Evolutionary conservation across 2,797 vertebrate species (phyloP).

Genomic region (Acestrorhynchus altus): DNA sequence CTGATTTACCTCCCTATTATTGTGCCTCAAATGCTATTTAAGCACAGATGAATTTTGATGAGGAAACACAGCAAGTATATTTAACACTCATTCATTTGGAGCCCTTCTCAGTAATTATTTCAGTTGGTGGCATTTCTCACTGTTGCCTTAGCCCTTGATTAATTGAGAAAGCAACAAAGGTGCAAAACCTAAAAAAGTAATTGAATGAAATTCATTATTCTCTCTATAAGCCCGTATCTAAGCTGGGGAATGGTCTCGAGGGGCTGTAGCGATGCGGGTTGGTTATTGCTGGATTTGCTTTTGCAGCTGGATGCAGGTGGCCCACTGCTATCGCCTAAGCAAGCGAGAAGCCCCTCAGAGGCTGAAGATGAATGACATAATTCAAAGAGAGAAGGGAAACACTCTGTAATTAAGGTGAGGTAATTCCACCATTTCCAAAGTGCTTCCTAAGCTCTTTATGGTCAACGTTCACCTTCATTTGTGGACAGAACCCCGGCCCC

Average conservation of each 20-base stretch:
- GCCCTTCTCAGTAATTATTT: too few species aligned
- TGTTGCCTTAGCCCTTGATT: too few species aligned
- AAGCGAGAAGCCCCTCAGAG: constrained; percentile 50
- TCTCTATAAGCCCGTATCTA: not conserved
- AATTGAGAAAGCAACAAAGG: too few species aligned
- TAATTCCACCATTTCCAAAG: constrained; percentile 44
- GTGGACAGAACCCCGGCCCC: constrained; percentile 25
- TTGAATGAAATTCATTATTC: not conserved
- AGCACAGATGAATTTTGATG: too few species aligned
- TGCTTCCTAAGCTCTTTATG: constrained; percentile 51
- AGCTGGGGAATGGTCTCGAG: not conserved
- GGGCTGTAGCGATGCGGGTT: not conserved
- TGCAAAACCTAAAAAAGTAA: too few species aligned
- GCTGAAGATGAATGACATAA: constrained; percentile 55
- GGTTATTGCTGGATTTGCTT: constrained; percentile 48
- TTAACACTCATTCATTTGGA: too few species aligned
- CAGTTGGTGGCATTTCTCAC: too few species aligned
- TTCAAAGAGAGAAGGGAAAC: constrained; percentile 38
- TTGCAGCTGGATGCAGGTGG: constrained; percentile 63
- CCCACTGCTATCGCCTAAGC: constrained; percentile 42
- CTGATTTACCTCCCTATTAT: too few species aligned
- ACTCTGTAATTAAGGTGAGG: constrained; percentile 30
- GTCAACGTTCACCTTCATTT: constrained; percentile 40
- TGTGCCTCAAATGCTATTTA: too few species aligned
- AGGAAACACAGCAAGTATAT: too few species aligned